phyloP scores from a whole-genome alignment of 23 tunicate genomes.

The Oikopleura dioica region DNA sequence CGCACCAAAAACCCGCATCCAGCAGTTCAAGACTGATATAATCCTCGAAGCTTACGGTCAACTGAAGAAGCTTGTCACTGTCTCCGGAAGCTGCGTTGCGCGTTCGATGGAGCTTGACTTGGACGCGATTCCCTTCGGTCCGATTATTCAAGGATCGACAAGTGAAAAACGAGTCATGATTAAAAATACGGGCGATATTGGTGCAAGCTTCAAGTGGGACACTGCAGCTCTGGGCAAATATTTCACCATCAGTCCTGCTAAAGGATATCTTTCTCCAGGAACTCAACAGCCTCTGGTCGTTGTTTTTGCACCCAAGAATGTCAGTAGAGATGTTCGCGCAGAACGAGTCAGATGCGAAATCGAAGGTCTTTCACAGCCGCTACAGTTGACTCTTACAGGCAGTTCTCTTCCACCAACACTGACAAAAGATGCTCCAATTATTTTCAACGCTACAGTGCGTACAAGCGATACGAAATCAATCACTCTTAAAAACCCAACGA shows the following conservation, averaged over 20 bases:
- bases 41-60: conserved; percentile 87
- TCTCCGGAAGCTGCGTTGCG: conserved; percentile 81
- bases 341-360: neutral
- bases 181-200: conserved; percentile 71
- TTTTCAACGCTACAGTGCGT: neutral
- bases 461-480: neutral
- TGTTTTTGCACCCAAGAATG: neutral
- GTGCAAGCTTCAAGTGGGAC: conserved; percentile 20
- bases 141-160: conserved; percentile 37
- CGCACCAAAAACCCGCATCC: conserved; percentile 50
- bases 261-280: neutral
- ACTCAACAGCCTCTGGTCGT: neutral
- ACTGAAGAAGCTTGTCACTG: conserved; percentile 61
- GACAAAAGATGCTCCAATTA: neutral
- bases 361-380: neutral
- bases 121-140: conserved; percentile 86
- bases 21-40: conserved; percentile 32
- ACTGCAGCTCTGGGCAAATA: neutral
- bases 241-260: neutral
- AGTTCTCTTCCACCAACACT: neutral
- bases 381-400: neutral
- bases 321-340: neutral
- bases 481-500: neutral
- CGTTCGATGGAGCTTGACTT: conserved; percentile 50
- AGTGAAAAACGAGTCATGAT: conserved; percentile 46